Evolutionary conservation across 2,888 invertebrate genomes (phyloP), one percentile per base, ranked within the genome.

Genomic region (Halictus quadricinctus): DNA sequence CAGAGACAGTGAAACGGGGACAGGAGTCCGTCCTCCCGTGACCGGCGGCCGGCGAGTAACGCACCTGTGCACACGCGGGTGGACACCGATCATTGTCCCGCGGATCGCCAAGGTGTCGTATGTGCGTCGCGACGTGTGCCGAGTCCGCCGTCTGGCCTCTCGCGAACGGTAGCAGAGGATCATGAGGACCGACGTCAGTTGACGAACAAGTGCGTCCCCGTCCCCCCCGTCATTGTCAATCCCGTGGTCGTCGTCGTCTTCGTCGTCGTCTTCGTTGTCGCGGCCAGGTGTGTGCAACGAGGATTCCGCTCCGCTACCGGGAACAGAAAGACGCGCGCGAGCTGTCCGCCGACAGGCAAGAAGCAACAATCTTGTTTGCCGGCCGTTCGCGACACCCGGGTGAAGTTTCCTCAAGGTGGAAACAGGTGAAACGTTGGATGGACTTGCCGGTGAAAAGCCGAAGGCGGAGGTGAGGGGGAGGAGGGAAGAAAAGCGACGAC

Each of bases 391-490:
- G 70, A 72, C 21, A 73, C 48, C 48, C 75, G 48, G 77, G 36
- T 79, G 85, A 78, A 64, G 75, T 87, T 69, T 84, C 48, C 41
- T 80, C 79, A 36, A 77, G 75, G 79, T 87, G 84, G 84, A 79
- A 81, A 54, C 76, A 76, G 84, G 80, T 81, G 74, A 83, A 81
- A 46, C 79, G 70, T 78, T 88, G 90, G 88, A 89, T 89, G 89
- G 88, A 89, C 89, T 80, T 73, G 79, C 77, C 83, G 73, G 69
- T 66, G 46, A 70, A 66, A 41, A 79, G 58, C 80, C 70, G 50
- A 88, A 74, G 87, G 89, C 60, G 89, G 83, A 87, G 89, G 87
- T 87, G 88, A 90, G 90, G 87, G 89, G 88, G 87, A 89, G 88
- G 92, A 89, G 86, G 89, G 81, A 77, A 84, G 84, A 85, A 89